Conservation (phyloP, 1,140 invertebrate species). For the Bombus vancouverensis region DNA sequence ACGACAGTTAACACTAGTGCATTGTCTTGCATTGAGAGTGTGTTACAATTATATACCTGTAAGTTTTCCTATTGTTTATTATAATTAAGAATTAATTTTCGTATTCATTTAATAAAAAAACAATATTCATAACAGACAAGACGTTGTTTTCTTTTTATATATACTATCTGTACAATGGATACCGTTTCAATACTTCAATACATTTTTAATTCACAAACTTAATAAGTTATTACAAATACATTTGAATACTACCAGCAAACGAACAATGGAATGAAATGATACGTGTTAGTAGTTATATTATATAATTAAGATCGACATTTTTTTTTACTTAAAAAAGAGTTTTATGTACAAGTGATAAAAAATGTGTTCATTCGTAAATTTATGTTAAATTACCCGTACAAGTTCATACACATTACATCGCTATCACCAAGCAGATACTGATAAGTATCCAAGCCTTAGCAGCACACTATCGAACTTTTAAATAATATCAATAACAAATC, state of each 20-base stretch:
- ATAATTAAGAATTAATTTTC: neutral
- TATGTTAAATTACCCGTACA: constrained; percentile 22
- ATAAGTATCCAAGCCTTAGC: neutral
- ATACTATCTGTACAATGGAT: constrained; percentile 41
- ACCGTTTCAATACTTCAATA: neutral
- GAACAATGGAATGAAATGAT: constrained; percentile 47
- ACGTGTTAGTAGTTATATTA: constrained; percentile 46
- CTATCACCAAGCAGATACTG: neutral
- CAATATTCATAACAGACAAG: constrained; percentile 4
- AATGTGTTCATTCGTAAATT: constrained; percentile 18
- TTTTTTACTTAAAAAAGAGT: constrained; percentile 14
- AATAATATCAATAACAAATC: constrained; percentile 23
- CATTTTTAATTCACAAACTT: constrained; percentile 7
- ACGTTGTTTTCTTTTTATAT: constrained; percentile 1
- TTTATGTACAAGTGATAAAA: constrained; percentile 43
- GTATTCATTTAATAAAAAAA: constrained; percentile 4
- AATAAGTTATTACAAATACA: constrained; percentile 31
- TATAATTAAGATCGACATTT: constrained; percentile 14
- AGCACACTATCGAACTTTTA: constrained; percentile 19
- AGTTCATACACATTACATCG: constrained; percentile 6
- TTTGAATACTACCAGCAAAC: constrained; percentile 33
- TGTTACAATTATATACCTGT: constrained; percentile 15
- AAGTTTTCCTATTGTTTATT: neutral
- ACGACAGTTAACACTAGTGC: constrained; percentile 57
- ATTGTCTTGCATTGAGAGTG: constrained; percentile 65